Evolutionary conservation across 2,113 vertebrate species (phyloP), one percentile per base, ranked within the genome.

Genomic region (Leptodactylus fuscus): DNA sequence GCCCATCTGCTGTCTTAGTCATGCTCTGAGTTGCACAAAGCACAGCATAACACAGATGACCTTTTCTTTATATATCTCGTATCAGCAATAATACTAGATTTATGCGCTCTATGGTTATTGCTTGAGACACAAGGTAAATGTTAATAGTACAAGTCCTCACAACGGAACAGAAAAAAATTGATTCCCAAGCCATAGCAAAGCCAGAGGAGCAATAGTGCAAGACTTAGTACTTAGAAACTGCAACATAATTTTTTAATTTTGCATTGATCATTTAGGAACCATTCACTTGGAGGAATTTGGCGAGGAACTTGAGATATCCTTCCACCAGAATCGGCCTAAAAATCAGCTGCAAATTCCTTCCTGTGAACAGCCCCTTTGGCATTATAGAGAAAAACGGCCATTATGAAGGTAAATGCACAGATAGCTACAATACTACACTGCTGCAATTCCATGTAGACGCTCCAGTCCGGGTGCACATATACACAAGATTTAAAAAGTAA

Each of bases 1-100:
- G 53, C 55, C 77, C 77, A 80, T 80, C 77, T 80, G 77, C 53
- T 62, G 76, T 11, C 51, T 60, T 24, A 27, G 53, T 27, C 58
- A 60, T 80, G 53, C 16, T 29, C 38, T 9, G 58, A 16, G 27
- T n/a, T 8, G 20, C 62, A 38, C 18, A 16, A n/a, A 41, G 15
- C 15, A 80, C 60, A 8, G 51, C 77, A 80, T 58, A 80, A 38
- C 22, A 44, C 29, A 60, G 53, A 55, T 62, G 53, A 60, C 22
- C 53, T 79, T 80, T 60, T 62, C 34, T 38, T 15, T 80, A 15
- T 20, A 36, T 4, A 32, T 29, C 4, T 18, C 18, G 27, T 29
- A 48, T 48, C n/a, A 29, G 44, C 41, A 75, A 48, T 27, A 15
- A 75, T 49, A 29, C n/a, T 8, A 29, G 8, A 75, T 29, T 27